phyloP scores from a whole-genome alignment of 2,888 invertebrate species.

The Drosophila formosana region DNA sequence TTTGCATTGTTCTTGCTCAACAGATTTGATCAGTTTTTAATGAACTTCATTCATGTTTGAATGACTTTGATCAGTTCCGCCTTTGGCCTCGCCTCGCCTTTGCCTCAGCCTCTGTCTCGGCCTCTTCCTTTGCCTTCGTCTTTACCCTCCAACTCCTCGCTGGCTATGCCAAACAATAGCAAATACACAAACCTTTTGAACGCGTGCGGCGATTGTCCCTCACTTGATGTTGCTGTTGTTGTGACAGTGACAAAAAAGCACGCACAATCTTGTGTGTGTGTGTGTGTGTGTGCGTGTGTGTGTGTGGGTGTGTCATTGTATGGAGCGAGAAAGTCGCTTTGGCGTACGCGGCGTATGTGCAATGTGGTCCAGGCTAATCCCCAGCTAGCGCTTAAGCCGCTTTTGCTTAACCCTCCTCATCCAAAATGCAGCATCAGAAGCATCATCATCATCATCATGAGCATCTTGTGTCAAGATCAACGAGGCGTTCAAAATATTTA shows the following conservation, averaged over 20 bases:
- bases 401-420: slow-evolving; percentile 36
- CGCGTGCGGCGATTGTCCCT: slow-evolving; percentile 70
- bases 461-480: slow-evolving; percentile 57
- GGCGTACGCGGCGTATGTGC: slow-evolving; percentile 54
- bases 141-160: slow-evolving; percentile 24
- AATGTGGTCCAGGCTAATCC: slow-evolving; percentile 52
- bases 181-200: slow-evolving; percentile 72
- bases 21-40: slow-evolving; percentile 84
- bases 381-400: slow-evolving; percentile 45
- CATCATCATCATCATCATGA: slow-evolving; percentile 21
- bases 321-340: slow-evolving; percentile 53
- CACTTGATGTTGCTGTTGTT: slow-evolving; percentile 27
- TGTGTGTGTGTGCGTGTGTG: slow-evolving; percentile 11
- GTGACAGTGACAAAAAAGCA: slow-evolving; percentile 64
- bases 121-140: slow-evolving; percentile 6
- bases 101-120: slow-evolving; percentile 8
- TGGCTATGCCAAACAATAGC: slow-evolving; percentile 57
- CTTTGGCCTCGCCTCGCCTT: slow-evolving; percentile 44
- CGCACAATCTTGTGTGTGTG: slow-evolving; percentile 32
- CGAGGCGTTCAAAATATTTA: slow-evolving; percentile 69
- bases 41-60: slow-evolving; percentile 83
- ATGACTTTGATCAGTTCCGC: slow-evolving; percentile 83
- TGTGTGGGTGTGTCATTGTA: slow-evolving; percentile 10
- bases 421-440: slow-evolving; percentile 7
- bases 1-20: slow-evolving; percentile 76